phyloP scores from a whole-genome alignment of 2,888 invertebrate species.

The Clistopyga incitator region DNA sequence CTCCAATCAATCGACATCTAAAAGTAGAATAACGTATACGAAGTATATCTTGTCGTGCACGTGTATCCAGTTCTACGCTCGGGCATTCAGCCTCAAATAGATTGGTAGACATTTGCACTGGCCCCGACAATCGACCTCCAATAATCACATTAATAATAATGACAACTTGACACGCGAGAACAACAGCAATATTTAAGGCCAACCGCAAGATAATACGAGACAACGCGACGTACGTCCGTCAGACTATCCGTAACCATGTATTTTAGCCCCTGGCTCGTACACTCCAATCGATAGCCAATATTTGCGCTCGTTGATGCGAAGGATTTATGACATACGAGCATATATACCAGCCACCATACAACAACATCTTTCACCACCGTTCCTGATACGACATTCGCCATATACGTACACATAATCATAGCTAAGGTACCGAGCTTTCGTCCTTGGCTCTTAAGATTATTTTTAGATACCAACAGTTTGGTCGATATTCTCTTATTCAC shows the following conservation, averaged over 20 bases:
- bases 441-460: conserved; percentile 13
- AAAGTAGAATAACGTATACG: too few relatives aligned
- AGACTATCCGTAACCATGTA: neutral
- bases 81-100: neutral
- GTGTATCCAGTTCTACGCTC: too few relatives aligned
- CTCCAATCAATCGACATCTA: too few relatives aligned
- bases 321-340: conserved; percentile 2
- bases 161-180: conserved; percentile 6
- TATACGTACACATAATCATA: too few relatives aligned
- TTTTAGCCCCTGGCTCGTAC: neutral
- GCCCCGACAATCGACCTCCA: neutral
- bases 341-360: neutral
- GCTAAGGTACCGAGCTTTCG: neutral
- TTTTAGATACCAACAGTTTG: conserved; percentile 10
- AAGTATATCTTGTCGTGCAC: too few relatives aligned
- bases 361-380: too few relatives aligned
- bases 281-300: neutral
- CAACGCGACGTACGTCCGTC: neutral
- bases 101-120: neutral
- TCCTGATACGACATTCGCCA: neutral
- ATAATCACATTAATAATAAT: conserved; percentile 4
- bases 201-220: neutral
- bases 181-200: conserved; percentile 1
- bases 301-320: conserved; percentile 4
- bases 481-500: neutral